These are phyloP conservation scores for Momotus momota DNA, from an alignment of 2,797 vertebrate genomes.

Conservation along the genomic window DNA sequence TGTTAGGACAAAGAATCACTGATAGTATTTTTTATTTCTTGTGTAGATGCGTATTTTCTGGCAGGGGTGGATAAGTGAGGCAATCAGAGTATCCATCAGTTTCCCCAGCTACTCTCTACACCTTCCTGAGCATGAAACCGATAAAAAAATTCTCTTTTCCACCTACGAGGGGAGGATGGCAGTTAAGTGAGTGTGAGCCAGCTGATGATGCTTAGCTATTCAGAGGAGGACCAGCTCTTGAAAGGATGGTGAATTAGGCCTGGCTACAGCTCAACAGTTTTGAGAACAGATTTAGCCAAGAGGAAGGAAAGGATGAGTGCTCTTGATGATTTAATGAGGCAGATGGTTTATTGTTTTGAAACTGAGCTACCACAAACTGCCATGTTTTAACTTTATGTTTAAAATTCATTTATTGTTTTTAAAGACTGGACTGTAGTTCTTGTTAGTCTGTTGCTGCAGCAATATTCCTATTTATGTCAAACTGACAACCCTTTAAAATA, in stretches of 20 bases:
- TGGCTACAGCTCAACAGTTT: conserved; percentile 65
- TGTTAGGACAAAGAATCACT: neutral
- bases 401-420: conserved; percentile 42
- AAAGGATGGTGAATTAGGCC: conserved; percentile 65
- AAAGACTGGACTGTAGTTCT: conserved; percentile 23
- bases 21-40: neutral
- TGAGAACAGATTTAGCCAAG: conserved; percentile 55
- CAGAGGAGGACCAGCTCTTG: conserved; percentile 42
- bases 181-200: neutral
- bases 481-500: neutral
- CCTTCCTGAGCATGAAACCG: neutral
- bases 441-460: conserved; percentile 6
- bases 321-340: conserved; percentile 73
- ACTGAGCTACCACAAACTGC: conserved; percentile 32
- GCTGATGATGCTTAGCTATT: conserved; percentile 57
- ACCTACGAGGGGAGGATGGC: neutral
- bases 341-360: conserved; percentile 73
- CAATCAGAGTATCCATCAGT: neutral
- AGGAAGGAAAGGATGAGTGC: conserved; percentile 64
- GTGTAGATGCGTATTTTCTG: rapidly evolving
- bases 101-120: neutral
- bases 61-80: neutral
- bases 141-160: neutral
- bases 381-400: conserved; percentile 56
- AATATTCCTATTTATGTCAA: conserved; percentile 19